These are phyloP conservation scores for Antheraea mylitta DNA, from an alignment of 1,140 invertebrate species.

Conservation along the genomic window DNA sequence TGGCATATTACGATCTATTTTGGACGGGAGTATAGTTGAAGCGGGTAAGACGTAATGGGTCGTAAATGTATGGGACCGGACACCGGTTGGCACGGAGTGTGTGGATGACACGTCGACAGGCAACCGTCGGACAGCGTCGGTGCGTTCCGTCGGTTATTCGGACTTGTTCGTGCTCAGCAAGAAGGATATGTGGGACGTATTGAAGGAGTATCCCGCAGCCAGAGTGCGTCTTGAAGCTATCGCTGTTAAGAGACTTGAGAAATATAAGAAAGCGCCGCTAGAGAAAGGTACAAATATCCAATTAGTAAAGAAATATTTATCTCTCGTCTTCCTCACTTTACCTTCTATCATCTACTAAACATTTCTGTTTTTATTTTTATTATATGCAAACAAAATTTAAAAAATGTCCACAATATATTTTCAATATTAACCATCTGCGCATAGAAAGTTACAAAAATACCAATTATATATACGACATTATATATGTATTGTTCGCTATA, in stretches of 20 bases:
- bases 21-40: conserved; percentile 19
- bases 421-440: no score
- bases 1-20: conserved; percentile 33
- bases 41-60: conserved; percentile 36
- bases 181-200: conserved; percentile 99
- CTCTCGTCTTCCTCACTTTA: no score
- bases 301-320: neutral
- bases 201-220: conserved; percentile 98
- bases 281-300: conserved; percentile 86
- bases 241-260: conserved; percentile 96
- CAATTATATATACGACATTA: no score
- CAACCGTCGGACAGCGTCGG: conserved; percentile 97
- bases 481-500: no score
- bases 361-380: no score
- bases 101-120: conserved; percentile 83
- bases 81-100: conserved; percentile 74
- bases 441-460: no score
- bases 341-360: no score
- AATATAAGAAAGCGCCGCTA: conserved; percentile 95
- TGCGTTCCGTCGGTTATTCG: conserved; percentile 98
- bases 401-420: no score
- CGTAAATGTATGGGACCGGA: conserved; percentile 39
- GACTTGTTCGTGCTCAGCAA: conserved; percentile 99
- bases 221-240: conserved; percentile 97
- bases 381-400: no score